Evolutionary conservation across 2,888 invertebrate species (phyloP).

Genomic region (Zaprionus bogoriensis): DNA sequence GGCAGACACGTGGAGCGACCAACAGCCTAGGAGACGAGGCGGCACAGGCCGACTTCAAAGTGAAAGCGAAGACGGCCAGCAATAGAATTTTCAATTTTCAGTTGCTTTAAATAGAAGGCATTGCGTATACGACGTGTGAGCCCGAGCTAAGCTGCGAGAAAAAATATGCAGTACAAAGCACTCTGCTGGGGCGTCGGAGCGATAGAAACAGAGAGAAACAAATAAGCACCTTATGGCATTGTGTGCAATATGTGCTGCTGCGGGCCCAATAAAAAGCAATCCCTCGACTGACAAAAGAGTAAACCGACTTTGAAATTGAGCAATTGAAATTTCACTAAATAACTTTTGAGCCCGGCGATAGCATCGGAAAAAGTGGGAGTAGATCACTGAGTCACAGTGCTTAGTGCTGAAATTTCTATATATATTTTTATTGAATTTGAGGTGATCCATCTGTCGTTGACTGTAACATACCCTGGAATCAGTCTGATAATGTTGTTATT

Average conservation of each 20-base stretch:
- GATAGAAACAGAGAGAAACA: not conserved
- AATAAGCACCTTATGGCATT: slow-evolving; percentile 18
- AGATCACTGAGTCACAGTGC: no score
- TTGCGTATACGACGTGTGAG: slow-evolving; percentile 38
- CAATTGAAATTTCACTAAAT: not conserved
- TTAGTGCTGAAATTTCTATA: no score
- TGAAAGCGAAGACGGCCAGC: slow-evolving; percentile 1
- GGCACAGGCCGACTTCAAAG: slow-evolving; percentile 42
- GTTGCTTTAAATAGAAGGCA: slow-evolving; percentile 19
- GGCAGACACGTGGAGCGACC: slow-evolving; percentile 4
- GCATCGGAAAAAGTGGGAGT: not conserved
- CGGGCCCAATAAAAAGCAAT: slow-evolving; percentile 9
- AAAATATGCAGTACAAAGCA: slow-evolving; percentile 8
- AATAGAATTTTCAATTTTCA: slow-evolving; percentile 5
- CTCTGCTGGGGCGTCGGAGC: not conserved
- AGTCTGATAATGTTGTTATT: no score
- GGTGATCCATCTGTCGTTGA: no score
- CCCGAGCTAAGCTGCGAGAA: slow-evolving; percentile 4
- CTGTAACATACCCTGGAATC: not conserved
- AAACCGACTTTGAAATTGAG: slow-evolving; percentile 40
- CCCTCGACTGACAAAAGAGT: slow-evolving; percentile 17
- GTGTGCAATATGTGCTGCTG: slow-evolving; percentile 4
- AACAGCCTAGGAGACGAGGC: not conserved
- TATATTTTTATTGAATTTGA: no score
- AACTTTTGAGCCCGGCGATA: not conserved